phyloP scores from a whole-genome alignment of 2,797 vertebrate genomes.

The Premnoplex brunnescens region DNA sequence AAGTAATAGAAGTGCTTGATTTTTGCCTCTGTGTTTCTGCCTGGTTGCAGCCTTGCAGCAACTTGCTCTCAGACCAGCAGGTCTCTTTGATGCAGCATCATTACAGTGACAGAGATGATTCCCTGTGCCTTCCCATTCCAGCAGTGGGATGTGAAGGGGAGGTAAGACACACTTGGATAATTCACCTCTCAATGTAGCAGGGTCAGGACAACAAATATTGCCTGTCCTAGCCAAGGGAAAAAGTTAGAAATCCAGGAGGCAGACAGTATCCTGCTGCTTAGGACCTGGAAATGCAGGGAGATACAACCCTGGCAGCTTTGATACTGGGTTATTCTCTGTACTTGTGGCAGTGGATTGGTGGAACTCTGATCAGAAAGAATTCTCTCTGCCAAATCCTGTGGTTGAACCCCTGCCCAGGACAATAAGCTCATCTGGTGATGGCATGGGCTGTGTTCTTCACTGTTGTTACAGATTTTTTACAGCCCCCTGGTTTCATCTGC shows the following conservation, averaged over 20 bases:
- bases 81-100: neutral
- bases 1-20: neutral
- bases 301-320: neutral
- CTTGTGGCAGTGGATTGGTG: neutral
- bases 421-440: neutral
- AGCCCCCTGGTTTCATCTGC: constrained; percentile 5
- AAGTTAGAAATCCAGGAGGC: neutral
- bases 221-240: neutral
- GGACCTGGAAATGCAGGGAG: neutral
- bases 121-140: neutral
- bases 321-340: neutral
- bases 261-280: neutral
- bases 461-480: constrained; percentile 31
- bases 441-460: constrained; percentile 1
- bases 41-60: neutral
- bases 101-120: neutral
- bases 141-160: neutral
- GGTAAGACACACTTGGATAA: neutral
- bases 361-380: constrained; percentile 9
- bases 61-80: neutral
- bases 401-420: constrained; percentile 15
- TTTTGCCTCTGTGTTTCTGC: constrained; percentile 4
- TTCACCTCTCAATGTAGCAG: neutral
- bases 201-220: neutral
- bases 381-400: constrained; percentile 4